Evolutionary conservation across 1,140 invertebrate species (phyloP).

Genomic region (Hydropsyche tenuis): DNA sequence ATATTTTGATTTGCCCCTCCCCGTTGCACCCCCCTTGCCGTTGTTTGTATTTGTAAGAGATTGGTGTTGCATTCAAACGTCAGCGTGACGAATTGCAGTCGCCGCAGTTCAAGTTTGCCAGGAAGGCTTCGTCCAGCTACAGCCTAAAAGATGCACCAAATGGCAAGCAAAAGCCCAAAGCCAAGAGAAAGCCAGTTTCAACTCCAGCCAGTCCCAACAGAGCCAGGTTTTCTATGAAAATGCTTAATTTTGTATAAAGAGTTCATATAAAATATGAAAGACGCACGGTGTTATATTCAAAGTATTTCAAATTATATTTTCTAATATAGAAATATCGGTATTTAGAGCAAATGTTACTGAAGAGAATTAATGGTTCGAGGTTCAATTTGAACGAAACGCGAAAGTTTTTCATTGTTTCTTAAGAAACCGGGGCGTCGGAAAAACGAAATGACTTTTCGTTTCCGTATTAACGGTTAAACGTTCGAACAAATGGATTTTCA

Average conservation of each 20-base stretch:
- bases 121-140: slow-evolving; percentile 96
- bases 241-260: neutral
- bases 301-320: too few species aligned
- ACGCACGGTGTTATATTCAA: too few species aligned
- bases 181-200: slow-evolving; percentile 87
- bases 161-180: slow-evolving; percentile 83
- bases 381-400: slow-evolving; percentile 1
- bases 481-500: neutral
- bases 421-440: neutral
- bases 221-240: slow-evolving; percentile 63
- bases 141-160: slow-evolving; percentile 91
- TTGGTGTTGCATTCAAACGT: slow-evolving; percentile 55
- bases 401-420: slow-evolving; percentile 21
- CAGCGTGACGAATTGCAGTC: slow-evolving; percentile 82
- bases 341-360: neutral
- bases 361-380: slow-evolving; percentile 10
- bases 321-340: too few species aligned
- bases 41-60: slow-evolving; percentile 49
- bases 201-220: slow-evolving; percentile 93
- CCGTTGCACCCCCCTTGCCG: slow-evolving; percentile 37
- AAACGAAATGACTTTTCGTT: slow-evolving; percentile 15
- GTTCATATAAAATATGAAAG: too few species aligned
- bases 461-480: neutral
- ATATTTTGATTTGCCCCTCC: neutral
- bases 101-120: slow-evolving; percentile 95